Percentiles rank a stretch among this genome's conserved stretches.
Conservation (phyloP, 2,113 vertebrate species). For the Astatoreochromis straeleni region DNA sequence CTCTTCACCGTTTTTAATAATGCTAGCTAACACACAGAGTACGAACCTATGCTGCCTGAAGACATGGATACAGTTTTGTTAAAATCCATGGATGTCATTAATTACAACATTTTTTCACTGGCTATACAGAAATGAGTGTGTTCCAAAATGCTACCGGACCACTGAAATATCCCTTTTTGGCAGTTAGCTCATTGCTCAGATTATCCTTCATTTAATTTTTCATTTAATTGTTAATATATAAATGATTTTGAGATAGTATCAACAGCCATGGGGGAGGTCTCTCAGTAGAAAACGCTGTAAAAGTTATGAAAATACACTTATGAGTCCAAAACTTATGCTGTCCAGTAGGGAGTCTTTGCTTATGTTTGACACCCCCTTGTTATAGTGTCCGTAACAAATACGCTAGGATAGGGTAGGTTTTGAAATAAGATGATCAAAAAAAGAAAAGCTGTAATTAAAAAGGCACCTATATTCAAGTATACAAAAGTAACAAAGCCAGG, state of each 20-base stretch:
- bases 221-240: neutral
- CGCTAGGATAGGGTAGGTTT: neutral
- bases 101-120: neutral
- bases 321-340: neutral
- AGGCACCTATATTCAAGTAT: neutral
- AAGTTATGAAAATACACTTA: neutral
- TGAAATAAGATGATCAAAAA: neutral
- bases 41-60: neutral
- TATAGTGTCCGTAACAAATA: neutral
- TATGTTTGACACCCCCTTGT: neutral
- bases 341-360: neutral
- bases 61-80: neutral
- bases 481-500: neutral
- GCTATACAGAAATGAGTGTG: rapidly evolving
- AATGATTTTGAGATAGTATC: neutral
- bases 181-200: neutral
- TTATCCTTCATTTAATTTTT: neutral
- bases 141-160: neutral
- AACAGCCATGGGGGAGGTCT: rapidly evolving
- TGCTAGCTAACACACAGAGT: neutral
- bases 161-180: rapidly evolving
- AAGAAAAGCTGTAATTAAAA: neutral
- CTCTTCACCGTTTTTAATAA: neutral
- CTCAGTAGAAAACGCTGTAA: neutral
- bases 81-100: neutral